phyloP scores from a whole-genome alignment of 1,140 invertebrate genomes.

The Penaeus chinensis region DNA sequence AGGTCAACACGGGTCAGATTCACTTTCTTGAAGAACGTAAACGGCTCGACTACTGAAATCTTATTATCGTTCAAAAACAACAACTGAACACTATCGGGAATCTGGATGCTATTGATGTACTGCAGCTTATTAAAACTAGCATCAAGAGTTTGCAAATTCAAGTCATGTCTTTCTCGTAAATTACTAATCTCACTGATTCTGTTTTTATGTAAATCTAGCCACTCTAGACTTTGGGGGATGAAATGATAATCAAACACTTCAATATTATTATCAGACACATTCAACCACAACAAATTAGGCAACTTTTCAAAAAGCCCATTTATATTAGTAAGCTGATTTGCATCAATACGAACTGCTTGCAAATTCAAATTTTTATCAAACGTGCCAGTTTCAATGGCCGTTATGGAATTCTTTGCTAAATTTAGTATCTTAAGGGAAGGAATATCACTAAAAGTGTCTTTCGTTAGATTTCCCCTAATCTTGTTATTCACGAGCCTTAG shows the following conservation, averaged over 20 bases:
- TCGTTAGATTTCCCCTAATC: conserved; percentile 82
- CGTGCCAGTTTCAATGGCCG: conserved; percentile 76
- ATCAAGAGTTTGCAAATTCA: conserved; percentile 82
- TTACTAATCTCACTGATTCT: conserved; percentile 85
- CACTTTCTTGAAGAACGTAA: conserved; percentile 85
- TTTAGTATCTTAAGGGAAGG: conserved; percentile 88
- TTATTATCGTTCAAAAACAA: conserved; percentile 86
- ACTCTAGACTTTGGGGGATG: conserved; percentile 83
- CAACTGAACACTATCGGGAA: conserved; percentile 82
- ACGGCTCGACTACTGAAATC: conserved; percentile 76
- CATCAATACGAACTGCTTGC: conserved; percentile 87
- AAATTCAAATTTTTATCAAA: conserved; percentile 84
- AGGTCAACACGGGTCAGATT: conserved; percentile 86
- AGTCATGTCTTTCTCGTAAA: conserved; percentile 81
- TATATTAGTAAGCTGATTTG: conserved; percentile 86
- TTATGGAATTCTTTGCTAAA: conserved; percentile 86
- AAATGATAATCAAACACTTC: conserved; percentile 91
- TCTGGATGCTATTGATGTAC: conserved; percentile 73
- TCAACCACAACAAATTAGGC: conserved; percentile 85
- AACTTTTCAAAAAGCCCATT: conserved; percentile 86
- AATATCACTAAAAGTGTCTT: conserved; percentile 82
- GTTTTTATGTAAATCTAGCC: conserved; percentile 92
- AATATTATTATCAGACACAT: conserved; percentile 90
- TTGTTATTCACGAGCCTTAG: conserved; percentile 88
- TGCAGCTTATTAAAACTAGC: conserved; percentile 85